phyloP scores from a whole-genome alignment of 2,888 invertebrate species.

The Argyra leucocephala region DNA sequence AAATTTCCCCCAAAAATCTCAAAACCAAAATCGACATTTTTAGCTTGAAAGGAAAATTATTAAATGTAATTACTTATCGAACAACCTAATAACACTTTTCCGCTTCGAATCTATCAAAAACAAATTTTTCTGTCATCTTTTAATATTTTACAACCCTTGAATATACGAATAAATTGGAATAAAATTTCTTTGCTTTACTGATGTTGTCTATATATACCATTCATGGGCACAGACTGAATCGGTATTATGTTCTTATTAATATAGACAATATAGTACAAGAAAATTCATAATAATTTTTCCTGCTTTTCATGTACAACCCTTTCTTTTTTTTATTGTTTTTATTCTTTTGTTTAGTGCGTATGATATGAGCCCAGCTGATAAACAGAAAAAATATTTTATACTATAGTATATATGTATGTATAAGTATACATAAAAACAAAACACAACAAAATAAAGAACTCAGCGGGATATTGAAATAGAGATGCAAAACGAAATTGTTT shows the following conservation, averaged over 20 bases:
- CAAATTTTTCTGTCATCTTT: conserved; percentile 1
- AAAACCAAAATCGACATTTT: too few species aligned
- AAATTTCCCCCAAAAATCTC: too few species aligned
- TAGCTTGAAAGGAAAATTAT: too few species aligned
- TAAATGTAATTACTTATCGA: background rate
- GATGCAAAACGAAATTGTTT: background rate
- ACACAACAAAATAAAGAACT: too few species aligned
- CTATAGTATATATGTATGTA: too few species aligned
- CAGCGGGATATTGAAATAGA: background rate
- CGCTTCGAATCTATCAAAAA: conserved; percentile 1
- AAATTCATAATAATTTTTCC: conserved; percentile 1
- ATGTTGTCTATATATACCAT: too few species aligned
- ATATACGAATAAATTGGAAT: too few species aligned
- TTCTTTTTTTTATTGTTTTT: background rate
- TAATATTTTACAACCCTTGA: background rate
- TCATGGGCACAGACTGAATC: background rate
- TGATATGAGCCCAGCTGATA: background rate
- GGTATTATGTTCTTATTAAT: background rate
- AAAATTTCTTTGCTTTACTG: too few species aligned
- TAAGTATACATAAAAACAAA: too few species aligned
- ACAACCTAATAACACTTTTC: conserved; percentile 6
- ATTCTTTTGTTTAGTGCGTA: too few species aligned
- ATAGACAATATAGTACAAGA: too few species aligned
- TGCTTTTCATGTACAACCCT: background rate
- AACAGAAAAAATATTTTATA: background rate